Conservation (phyloP, 2,888 invertebrate genomes). For the Thymelicus lineola region DNA sequence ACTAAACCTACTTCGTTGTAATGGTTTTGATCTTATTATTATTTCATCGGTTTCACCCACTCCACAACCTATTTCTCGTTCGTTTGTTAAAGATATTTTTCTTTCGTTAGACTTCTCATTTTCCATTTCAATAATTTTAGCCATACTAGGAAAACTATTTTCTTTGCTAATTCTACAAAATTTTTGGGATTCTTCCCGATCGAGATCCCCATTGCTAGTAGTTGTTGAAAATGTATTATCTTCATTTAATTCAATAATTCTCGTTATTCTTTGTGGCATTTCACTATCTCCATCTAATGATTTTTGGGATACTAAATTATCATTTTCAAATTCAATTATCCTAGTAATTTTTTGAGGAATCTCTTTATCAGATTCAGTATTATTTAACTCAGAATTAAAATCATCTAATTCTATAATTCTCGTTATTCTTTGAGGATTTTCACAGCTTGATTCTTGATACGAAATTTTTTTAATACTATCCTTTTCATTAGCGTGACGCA, state of each 20-base stretch:
- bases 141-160: constrained; percentile 75
- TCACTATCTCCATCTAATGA: constrained; percentile 64
- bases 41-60: constrained; percentile 68
- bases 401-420: constrained; percentile 79
- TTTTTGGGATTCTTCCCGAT: constrained; percentile 68
- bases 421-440: constrained; percentile 74
- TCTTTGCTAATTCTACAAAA: constrained; percentile 75
- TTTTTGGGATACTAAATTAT: constrained; percentile 60
- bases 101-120: constrained; percentile 81
- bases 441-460: constrained; percentile 51
- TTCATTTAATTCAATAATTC: constrained; percentile 75
- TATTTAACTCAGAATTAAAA: constrained; percentile 54
- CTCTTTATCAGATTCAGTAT: constrained; percentile 66
- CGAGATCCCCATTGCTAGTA: constrained; percentile 62
- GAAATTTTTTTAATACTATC: constrained; percentile 55
- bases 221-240: constrained; percentile 71
- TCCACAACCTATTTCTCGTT: constrained; percentile 79
- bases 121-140: constrained; percentile 82
- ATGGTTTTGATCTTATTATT: constrained; percentile 68
- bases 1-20: constrained; percentile 78
- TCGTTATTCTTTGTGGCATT: constrained; percentile 70
- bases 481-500: constrained; percentile 53
- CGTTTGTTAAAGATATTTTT: constrained; percentile 77
- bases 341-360: constrained; percentile 75
- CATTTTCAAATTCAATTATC: constrained; percentile 76